These are phyloP conservation scores for Samia ricini DNA, from an alignment of 1,140 invertebrate genomes.

Conservation along the genomic window DNA sequence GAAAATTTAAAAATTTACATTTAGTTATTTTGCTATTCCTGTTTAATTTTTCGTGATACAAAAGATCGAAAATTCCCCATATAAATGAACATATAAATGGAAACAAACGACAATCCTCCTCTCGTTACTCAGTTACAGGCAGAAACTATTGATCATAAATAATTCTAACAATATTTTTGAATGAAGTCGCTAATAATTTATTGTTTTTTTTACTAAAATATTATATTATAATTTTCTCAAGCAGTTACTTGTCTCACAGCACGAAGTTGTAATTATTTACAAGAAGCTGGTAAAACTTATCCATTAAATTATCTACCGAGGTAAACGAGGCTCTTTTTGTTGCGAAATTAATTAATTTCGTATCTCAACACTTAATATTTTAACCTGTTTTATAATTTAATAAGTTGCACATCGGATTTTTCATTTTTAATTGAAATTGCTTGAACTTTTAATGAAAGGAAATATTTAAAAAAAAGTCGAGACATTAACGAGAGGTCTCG, in stretches of 20 bases:
- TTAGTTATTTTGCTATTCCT: too few relatives aligned
- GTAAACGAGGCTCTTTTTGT: neutral
- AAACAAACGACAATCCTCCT: too few relatives aligned
- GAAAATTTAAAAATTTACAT: too few relatives aligned
- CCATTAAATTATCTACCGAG: neutral
- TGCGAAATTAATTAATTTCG: neutral
- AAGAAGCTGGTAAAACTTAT: neutral
- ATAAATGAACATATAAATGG: too few relatives aligned
- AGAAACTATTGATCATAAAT: too few relatives aligned
- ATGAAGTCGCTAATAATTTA: neutral
- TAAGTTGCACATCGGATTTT: neutral
- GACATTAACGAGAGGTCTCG: neutral
- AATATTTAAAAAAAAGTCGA: neutral
- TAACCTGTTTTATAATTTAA: neutral
- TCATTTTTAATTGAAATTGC: neutral
- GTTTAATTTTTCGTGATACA: too few relatives aligned
- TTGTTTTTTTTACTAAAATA: neutral
- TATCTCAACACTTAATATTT: neutral
- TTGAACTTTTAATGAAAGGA: slow-evolving; percentile 1
- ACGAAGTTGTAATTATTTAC: neutral
- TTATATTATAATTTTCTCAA: neutral
- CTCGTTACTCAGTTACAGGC: too few relatives aligned
- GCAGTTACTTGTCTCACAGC: neutral
- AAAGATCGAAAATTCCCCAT: too few relatives aligned
- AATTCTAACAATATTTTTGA: too few relatives aligned